Evolutionary conservation across 1,140 invertebrate genomes (phyloP).

Genomic region (Xylocopa sonorina): DNA sequence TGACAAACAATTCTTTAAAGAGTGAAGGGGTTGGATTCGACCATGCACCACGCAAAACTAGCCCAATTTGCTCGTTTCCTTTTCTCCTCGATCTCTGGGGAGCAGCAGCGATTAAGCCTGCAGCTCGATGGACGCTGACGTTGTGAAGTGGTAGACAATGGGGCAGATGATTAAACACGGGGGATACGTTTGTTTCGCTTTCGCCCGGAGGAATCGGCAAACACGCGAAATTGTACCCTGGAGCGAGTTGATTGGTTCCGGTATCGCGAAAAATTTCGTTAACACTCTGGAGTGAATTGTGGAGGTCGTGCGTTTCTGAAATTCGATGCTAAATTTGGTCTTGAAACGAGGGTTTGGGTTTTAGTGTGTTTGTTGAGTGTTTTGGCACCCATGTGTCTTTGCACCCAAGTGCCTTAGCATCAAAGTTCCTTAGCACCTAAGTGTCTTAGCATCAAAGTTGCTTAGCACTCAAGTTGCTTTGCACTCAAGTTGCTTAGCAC

Average conservation of each 20-base stretch:
- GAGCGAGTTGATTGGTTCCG: slow-evolving; percentile 8
- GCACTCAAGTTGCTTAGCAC: no score
- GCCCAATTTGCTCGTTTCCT: slow-evolving; percentile 29
- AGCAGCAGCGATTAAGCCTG: slow-evolving; percentile 21
- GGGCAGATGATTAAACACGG: slow-evolving; percentile 64
- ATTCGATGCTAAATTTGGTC: no score
- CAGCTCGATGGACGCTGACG: slow-evolving; percentile 21
- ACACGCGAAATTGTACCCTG: slow-evolving; percentile 55
- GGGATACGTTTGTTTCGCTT: slow-evolving; percentile 56
- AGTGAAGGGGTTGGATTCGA: neutral
- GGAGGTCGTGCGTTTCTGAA: no score
- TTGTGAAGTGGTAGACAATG: slow-evolving; percentile 47
- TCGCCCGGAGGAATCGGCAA: slow-evolving; percentile 63
- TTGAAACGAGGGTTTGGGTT: no score
- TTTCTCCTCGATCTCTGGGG: neutral
- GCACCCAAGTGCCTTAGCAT: no score
- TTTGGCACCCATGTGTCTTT: no score
- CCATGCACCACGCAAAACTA: slow-evolving; percentile 14
- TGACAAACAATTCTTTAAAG: neutral
- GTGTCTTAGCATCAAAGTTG: no score
- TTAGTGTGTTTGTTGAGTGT: no score
- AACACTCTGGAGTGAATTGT: neutral
- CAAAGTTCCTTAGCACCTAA: no score
- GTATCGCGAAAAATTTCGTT: neutral
- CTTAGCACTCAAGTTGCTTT: no score